A percentile compares a stretch with the other conserved stretches of the same genome.
These are phyloP conservation scores for Ctenopoma multispine DNA, from an alignment of 2,797 vertebrate genomes.

Conservation along the genomic window DNA sequence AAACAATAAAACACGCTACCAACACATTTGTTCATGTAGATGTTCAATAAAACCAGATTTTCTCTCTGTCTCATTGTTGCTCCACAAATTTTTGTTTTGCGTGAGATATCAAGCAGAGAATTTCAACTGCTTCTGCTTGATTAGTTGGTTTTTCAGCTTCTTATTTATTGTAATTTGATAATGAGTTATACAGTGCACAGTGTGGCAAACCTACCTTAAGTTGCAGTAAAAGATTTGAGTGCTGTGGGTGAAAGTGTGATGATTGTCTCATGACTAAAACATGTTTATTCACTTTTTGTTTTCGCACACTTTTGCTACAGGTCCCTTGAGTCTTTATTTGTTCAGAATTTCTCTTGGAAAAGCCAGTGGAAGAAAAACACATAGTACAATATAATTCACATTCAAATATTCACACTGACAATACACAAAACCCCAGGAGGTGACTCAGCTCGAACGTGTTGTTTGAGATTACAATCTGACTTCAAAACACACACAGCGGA, in stretches of 20 bases:
- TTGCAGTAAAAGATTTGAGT: too few relatives aligned
- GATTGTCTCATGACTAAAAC: not conserved
- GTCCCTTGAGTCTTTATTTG: too few relatives aligned
- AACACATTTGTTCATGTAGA: not conserved
- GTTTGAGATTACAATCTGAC: not conserved
- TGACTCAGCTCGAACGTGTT: constrained; percentile 3
- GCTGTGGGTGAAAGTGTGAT: too few relatives aligned
- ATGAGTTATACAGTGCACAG: too few relatives aligned
- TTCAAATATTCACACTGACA: constrained; percentile 7
- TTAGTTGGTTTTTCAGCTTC: too few relatives aligned
- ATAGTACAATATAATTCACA: not conserved
- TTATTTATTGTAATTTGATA: too few relatives aligned
- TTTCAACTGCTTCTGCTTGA: too few relatives aligned
- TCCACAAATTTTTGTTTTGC: not conserved
- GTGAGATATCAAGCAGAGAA: too few relatives aligned
- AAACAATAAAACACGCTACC: not conserved
- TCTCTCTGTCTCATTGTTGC: constrained; percentile 10
- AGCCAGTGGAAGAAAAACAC: not conserved
- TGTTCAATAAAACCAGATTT: constrained; percentile 1
- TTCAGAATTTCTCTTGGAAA: too few relatives aligned
- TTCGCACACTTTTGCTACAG: too few relatives aligned
- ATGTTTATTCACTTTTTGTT: too few relatives aligned
- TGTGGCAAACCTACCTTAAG: too few relatives aligned
- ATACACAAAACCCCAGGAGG: not conserved
- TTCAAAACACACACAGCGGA: not conserved